Evolutionary conservation across 2,888 invertebrate species (phyloP).

Genomic region (Drosophila paranaensis): DNA sequence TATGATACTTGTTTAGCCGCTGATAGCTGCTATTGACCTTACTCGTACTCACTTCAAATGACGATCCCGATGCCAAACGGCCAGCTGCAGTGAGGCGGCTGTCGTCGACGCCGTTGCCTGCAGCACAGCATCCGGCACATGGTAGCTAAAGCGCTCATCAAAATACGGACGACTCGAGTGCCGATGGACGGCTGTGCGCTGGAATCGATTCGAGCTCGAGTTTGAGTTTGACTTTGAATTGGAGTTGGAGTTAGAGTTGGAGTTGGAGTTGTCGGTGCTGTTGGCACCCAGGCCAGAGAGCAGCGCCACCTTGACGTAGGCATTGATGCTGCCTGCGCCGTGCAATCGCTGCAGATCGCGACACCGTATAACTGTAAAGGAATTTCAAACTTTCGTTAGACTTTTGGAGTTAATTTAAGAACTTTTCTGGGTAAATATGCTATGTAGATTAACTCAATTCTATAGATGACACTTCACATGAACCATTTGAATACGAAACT

Average conservation of each 20-base stretch:
- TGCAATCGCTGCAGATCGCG: slow-evolving; percentile 89
- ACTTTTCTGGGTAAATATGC: not conserved
- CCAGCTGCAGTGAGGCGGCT: slow-evolving; percentile 87
- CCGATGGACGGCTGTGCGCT: slow-evolving; percentile 92
- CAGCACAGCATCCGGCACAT: slow-evolving; percentile 70
- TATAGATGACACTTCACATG: not conserved
- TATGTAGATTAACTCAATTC: not conserved
- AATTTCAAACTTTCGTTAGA: not conserved
- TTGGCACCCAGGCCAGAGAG: slow-evolving; percentile 32
- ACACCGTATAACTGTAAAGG: slow-evolving; percentile 89
- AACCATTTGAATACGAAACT: not conserved
- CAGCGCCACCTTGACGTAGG: slow-evolving; percentile 82
- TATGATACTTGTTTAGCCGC: slow-evolving; percentile 18
- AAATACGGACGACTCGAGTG: slow-evolving; percentile 92
- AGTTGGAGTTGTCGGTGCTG: not conserved
- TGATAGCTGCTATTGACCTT: slow-evolving; percentile 72
- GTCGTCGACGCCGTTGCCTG: slow-evolving; percentile 12
- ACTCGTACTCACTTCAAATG: slow-evolving; percentile 90
- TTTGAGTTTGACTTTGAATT: not conserved
- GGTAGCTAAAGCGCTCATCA: slow-evolving; percentile 91
- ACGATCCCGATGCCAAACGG: slow-evolving; percentile 94
- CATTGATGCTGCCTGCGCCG: slow-evolving; percentile 89
- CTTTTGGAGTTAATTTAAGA: not conserved
- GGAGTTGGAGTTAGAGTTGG: not conserved
- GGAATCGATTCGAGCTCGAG: slow-evolving; percentile 85